Evolutionary conservation across 2,797 vertebrate species (phyloP).

Genomic region (Crenichthys baileyi): DNA sequence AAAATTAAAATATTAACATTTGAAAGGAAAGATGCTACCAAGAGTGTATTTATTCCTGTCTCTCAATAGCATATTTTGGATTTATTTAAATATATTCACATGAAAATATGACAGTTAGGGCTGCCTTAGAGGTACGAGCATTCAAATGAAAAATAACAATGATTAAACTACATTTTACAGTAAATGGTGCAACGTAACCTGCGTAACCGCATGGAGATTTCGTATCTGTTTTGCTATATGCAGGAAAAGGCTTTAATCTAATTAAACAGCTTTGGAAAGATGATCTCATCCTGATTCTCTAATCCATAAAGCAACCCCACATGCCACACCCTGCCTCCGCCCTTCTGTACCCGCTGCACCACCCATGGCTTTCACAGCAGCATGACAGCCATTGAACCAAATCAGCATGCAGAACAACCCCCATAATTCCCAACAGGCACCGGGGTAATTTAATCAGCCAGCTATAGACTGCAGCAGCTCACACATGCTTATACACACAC

Average conservation of each 20-base stretch:
- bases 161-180: not conserved
- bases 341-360: slow-evolving; percentile 29
- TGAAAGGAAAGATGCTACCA: not conserved
- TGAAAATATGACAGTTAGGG: not conserved
- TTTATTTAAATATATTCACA: not conserved
- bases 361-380: slow-evolving; percentile 40
- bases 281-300: slow-evolving; percentile 75
- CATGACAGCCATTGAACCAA: slow-evolving; percentile 57
- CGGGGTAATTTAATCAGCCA: slow-evolving; percentile 70
- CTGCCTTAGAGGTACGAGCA: slow-evolving; percentile 7
- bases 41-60: not conserved
- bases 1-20: not conserved
- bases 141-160: slow-evolving; percentile 6
- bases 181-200: not conserved
- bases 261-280: slow-evolving; percentile 67
- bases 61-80: not conserved
- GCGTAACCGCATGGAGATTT: not conserved
- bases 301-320: slow-evolving; percentile 17
- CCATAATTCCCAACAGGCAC: slow-evolving; percentile 59
- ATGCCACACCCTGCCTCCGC: slow-evolving; percentile 30
- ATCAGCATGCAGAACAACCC: slow-evolving; percentile 59
- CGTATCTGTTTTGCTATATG: slow-evolving; percentile 35
- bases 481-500: slow-evolving; percentile 17
- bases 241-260: slow-evolving; percentile 49
- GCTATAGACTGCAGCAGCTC: slow-evolving; percentile 48